Percentiles rank a stretch among this genome's conserved stretches.
Evolutionary conservation across 2,797 vertebrate species (phyloP).

Genomic region (Micromesistius poutassou): DNA sequence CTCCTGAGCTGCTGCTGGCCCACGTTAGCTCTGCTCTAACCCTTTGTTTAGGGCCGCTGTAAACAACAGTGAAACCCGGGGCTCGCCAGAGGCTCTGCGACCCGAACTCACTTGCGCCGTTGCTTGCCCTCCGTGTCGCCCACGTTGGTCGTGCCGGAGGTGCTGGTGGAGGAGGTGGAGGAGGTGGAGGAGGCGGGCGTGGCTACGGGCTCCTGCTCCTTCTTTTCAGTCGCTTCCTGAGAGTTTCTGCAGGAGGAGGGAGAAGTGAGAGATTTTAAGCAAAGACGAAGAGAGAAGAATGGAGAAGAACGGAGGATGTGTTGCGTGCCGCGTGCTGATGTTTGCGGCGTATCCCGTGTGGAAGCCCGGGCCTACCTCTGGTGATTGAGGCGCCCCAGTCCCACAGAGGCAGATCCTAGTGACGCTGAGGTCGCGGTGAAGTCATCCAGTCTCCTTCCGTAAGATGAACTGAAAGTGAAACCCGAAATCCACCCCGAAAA

Average conservation of each 20-base stretch:
- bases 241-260: conserved; percentile 56
- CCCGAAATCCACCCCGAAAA: too few relatives aligned
- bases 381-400: conserved; percentile 72
- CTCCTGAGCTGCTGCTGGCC: too few relatives aligned
- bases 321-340: too few relatives aligned
- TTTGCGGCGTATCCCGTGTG: too few relatives aligned
- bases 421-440: conserved; percentile 68
- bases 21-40: too few relatives aligned
- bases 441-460: conserved; percentile 78
- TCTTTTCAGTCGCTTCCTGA: conserved; percentile 77
- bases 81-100: not conserved
- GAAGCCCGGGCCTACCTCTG: conserved; percentile 69
- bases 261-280: not conserved
- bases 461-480: conserved; percentile 71
- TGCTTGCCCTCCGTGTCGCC: conserved; percentile 76
- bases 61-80: not conserved
- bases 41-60: not conserved
- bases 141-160: conserved; percentile 50
- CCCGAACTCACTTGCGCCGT: conserved; percentile 76
- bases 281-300: not conserved
- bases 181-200: conserved; percentile 53
- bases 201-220: conserved; percentile 54
- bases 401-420: conserved; percentile 64
- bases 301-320: too few relatives aligned
- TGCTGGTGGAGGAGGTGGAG: conserved; percentile 31